Base-by-base conservation (phyloP, 2,797 vertebrate genomes). In the Phrynocephalus guinanensis region DNA sequence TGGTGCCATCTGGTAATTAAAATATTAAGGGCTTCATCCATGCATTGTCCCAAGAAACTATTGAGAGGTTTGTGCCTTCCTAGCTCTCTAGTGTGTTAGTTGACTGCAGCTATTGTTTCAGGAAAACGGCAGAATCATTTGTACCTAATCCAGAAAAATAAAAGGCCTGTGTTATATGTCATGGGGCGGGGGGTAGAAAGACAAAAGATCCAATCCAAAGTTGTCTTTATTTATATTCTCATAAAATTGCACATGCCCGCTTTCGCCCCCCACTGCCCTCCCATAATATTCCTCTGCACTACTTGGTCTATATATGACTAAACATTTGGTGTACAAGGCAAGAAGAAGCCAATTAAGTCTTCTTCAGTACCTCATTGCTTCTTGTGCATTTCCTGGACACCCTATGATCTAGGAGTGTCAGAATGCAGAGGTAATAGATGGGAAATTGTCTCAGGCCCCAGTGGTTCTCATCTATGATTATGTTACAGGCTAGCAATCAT, bases 341-440 rank as follows among this genome's bases (percentile, higher is more conserved):
- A 90, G 93, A 91, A 90, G 33, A 91, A 60, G 22, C 86, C 92
- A 91, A 90, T 93, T 80, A 92, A 91, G 38, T 20, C 80, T 92
- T 30, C 48, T 81, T 18, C 79, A 88, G 66, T 56, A 38, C 1
- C 56, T 1, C 38, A 78, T 13, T 30, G 88, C 44, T 81, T 90
- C 88, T 76, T 68, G 50, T 67, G 6, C 28, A 9, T 72, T 91
- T 68, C 77, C 68, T 56, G 70, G 80, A n/a, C 71, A 83, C 85
- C 56, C 60, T 80, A 81, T n/a, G 85, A 86, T 84, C 73, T 18
- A 88, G 83, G 80, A 86, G 26, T 38, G 78, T 60, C 77, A 22
- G 86, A 91, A 1, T 2, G 22, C 75, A 33, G 88, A 91, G 85
- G 63, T 84, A 91, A 95, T 87, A 91, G 79, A 91, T 92, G 76